Conservation (phyloP, 2,113 vertebrate species). For the Thermophis baileyi region DNA sequence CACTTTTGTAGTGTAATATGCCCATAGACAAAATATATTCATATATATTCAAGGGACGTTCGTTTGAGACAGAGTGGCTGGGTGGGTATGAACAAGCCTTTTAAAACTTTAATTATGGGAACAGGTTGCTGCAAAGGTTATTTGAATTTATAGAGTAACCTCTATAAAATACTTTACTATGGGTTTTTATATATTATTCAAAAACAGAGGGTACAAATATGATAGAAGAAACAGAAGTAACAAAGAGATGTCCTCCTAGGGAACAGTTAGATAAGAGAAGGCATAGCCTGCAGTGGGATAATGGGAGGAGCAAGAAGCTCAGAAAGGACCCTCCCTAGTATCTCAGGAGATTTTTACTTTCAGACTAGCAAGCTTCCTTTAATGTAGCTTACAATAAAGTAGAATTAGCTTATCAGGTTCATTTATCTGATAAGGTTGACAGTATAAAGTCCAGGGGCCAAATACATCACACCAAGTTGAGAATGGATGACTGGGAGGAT, state of each 20-base stretch:
- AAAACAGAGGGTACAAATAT: background rate
- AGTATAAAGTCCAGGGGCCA: background rate
- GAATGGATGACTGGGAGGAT: background rate
- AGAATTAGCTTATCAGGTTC: too few relatives aligned
- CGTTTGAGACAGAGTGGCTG: background rate
- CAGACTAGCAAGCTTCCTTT: too few relatives aligned
- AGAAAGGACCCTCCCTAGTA: too few relatives aligned
- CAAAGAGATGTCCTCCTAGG: too few relatives aligned
- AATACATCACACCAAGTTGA: background rate
- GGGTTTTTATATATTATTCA: too few relatives aligned
- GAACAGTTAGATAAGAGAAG: too few relatives aligned
- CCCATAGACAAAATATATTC: background rate
- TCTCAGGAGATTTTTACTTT: too few relatives aligned
- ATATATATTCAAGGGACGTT: background rate
- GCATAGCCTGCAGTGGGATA: too few relatives aligned
- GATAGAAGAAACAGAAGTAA: background rate
- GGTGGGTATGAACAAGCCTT: background rate
- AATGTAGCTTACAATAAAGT: too few relatives aligned
- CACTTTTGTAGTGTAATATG: background rate
- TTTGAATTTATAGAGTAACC: constrained; percentile 1
- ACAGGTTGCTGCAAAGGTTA: background rate
- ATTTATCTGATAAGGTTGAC: background rate
- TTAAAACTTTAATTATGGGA: background rate
- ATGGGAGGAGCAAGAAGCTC: too few relatives aligned
- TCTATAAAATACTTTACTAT: background rate